Evolutionary conservation across 2,888 invertebrate genomes (phyloP), one percentile per base, ranked within the genome.

Genomic region (Sinelater perroti): DNA sequence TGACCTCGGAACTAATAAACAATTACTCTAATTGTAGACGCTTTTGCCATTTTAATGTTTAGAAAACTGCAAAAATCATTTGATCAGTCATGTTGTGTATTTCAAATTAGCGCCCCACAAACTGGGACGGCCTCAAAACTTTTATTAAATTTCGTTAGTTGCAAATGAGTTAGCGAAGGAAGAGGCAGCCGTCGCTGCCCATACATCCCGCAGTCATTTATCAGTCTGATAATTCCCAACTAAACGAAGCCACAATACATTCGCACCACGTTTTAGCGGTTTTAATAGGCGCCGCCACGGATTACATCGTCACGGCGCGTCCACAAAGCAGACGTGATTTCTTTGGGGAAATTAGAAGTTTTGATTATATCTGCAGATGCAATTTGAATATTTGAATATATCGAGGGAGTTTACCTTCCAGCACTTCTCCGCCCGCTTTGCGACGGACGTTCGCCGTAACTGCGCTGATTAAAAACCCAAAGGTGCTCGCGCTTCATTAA

Each of bases 331-430:
- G 63, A 61, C 62, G 63, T 75, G 74, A 76, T 76, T 78, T 78
- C 77, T 78, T 77, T 70, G 63, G 78, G 78, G 78, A 78, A 78
- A 78, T 78, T 76, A 76, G 71, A 75, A 77, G 70, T 77, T 77
- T 72, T 75, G 75, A 76, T 77, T 40, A 35, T 75, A 76, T 70
- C 58, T 70, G 67, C 67, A 69, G 38, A 67, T 55, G 65, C 67
- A 64, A 67, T 67, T 71, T 70, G 72, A 73, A 75, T 74, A 72
- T 65, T 68, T 63, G 72, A 73, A 71, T 70, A 66, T 59, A 70
- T 65, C 70, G 67, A 61, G 68, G 71, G 70, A 69, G 67, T 67
- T 69, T 67, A 64, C 62, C 62, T 70, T 72, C 72, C 71, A 73
- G 72, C 72, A 70, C 70, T 66, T 66, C 67, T 64, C 64, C 69